These are phyloP conservation scores for Calyptomena viridis DNA, from an alignment of 2,113 vertebrate species.

Conservation along the genomic window DNA sequence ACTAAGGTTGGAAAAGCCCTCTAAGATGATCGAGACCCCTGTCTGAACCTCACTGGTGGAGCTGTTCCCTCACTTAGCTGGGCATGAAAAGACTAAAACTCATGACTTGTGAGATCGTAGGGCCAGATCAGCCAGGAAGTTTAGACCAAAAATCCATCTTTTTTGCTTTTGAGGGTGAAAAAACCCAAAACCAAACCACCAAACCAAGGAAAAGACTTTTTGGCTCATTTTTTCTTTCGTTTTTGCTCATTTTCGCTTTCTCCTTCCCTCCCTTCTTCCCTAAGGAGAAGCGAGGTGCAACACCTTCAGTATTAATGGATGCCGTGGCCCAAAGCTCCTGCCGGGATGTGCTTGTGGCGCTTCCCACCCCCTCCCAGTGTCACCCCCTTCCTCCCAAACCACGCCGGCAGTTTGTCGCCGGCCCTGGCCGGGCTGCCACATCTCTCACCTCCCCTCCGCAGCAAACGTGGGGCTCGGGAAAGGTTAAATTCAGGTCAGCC, in stretches of 20 bases:
- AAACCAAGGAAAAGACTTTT: no score
- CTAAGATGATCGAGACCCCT: no score
- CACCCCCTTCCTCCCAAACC: background rate
- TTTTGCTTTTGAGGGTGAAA: no score
- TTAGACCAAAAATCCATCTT: no score
- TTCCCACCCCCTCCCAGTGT: background rate
- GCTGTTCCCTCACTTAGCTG: no score
- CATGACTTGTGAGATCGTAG: no score
- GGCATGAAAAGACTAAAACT: no score
- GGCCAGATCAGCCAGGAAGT: no score
- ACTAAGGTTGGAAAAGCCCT: background rate
- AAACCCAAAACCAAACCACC: no score
- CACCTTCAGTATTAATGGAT: accelerated
- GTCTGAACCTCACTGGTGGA: no score
- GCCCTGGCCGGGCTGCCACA: background rate
- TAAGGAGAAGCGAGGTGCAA: accelerated
- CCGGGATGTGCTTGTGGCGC: accelerated
- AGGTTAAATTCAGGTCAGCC: conserved; percentile 38
- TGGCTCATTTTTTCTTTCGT: background rate
- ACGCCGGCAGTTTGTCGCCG: background rate
- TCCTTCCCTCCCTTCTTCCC: background rate
- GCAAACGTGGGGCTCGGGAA: background rate
- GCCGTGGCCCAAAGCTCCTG: background rate
- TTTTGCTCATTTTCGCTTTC: background rate
- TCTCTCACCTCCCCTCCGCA: background rate